Base-by-base conservation (phyloP, 2,888 invertebrate genomes). In the Drosophila sordidula region DNA sequence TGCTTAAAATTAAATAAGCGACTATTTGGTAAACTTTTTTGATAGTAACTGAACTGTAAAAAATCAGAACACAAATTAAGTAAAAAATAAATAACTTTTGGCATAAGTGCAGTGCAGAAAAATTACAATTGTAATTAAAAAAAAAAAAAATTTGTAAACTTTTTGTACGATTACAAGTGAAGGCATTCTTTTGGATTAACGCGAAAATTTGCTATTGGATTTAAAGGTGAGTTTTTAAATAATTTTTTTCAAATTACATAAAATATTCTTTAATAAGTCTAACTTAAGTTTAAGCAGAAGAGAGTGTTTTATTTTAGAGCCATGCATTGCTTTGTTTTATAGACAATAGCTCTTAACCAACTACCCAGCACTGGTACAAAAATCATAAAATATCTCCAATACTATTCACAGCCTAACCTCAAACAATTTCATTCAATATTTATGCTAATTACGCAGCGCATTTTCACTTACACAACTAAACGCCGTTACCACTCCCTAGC, bases 161-260 rank as follows among this genome's bases (percentile, higher is more conserved):
- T 75, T 77, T 87, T 86, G 59, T 73, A 68, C 52, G 77, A 50
- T 36, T 46, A 29, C 54, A 36, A 65, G 47, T 57, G 41, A 55
- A 70, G 61, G 55, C 82, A 57, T 55, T 65, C 55, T 67, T 57
- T 83, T 88, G 87, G 89, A 85, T 87, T 85, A 85, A 73, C 65
- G 45, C 80, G 80, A 67, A 75, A 66, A 79, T 77, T 81, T 76
- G 79, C 82, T 82, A 85, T 85, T 85, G 83, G 75, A 82, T 74
- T 67, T 67, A 62, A 80, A 89, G 89, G 89, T 87, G 36, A 81
- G 81, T 65, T 47, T 34, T 18, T 29, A 16, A 5, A 22, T 29
- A 16, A 5, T 12, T n/a, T 29, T 9, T 29, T 9, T 6, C 22
- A 26, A 26, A 26, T 1, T 8, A 26, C 26, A 6, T 1, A 6